Evolutionary conservation across 2,113 vertebrate species (phyloP).

Genomic region (Corythornis cristatus): DNA sequence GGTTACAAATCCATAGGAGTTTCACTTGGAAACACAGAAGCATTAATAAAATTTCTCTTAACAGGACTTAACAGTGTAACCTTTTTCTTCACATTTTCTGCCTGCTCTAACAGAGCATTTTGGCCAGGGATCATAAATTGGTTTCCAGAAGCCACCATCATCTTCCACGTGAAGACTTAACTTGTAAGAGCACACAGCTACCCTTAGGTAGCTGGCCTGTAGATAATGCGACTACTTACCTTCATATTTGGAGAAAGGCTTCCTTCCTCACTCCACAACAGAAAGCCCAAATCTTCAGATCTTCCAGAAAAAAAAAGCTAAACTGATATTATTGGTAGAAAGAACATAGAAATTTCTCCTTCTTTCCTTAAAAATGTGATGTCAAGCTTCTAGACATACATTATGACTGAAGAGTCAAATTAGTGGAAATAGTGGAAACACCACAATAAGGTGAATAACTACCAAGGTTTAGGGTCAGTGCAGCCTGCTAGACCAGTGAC

Average conservation of each 20-base stretch:
- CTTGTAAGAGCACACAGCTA: background rate
- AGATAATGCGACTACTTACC: background rate
- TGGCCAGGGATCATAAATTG: background rate
- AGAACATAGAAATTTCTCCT: background rate
- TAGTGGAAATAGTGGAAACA: background rate
- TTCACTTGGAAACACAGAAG: background rate
- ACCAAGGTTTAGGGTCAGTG: no score
- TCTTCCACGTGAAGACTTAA: background rate
- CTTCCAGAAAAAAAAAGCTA: background rate
- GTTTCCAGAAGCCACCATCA: background rate
- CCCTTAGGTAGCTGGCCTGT: background rate
- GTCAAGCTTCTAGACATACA: background rate
- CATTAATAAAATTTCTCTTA: background rate
- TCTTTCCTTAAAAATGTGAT: background rate
- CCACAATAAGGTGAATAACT: background rate
- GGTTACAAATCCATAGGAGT: background rate
- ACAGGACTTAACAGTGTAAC: background rate
- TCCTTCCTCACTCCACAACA: background rate
- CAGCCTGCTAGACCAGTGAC: no score
- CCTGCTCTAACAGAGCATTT: background rate
- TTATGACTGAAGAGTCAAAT: background rate
- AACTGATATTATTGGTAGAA: background rate
- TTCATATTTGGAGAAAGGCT: rapidly evolving
- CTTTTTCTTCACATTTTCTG: background rate
- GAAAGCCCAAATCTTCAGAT: background rate